These are phyloP conservation scores for Nephrocerus scutellatus DNA, from an alignment of 2,888 invertebrate genomes.

Conservation along the genomic window DNA sequence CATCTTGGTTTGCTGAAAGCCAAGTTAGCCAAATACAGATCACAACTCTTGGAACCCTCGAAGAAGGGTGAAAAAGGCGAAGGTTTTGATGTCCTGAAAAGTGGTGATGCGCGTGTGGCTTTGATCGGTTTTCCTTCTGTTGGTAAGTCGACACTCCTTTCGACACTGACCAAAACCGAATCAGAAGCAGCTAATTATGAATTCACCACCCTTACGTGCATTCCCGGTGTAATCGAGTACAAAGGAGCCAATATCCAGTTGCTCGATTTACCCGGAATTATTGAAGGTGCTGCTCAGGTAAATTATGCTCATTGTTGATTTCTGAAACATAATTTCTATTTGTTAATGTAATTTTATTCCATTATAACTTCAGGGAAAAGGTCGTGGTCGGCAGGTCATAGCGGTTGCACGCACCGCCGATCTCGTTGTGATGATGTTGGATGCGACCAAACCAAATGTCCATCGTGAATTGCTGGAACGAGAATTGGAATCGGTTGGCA, in stretches of 20 bases:
- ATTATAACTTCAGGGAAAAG: constrained; percentile 58
- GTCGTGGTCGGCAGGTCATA: constrained; percentile 90
- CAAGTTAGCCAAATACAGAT: constrained; percentile 89
- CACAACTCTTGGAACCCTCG: constrained; percentile 88
- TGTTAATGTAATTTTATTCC: neutral
- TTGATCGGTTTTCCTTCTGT: constrained; percentile 95
- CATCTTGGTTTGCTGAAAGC: constrained; percentile 97
- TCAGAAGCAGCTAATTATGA: constrained; percentile 97
- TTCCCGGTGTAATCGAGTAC: constrained; percentile 97
- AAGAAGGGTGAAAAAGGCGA: constrained; percentile 93
- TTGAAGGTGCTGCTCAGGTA: constrained; percentile 92
- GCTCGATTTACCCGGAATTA: constrained; percentile 97
- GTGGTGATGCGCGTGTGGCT: constrained; percentile 96
- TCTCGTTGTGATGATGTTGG: constrained; percentile 97
- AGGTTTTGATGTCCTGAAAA: constrained; percentile 98
- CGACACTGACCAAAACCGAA: constrained; percentile 91
- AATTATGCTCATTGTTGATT: neutral
- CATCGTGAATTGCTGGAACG: constrained; percentile 85
- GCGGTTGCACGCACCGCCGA: constrained; percentile 98
- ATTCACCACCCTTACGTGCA: constrained; percentile 97
- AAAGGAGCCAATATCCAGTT: constrained; percentile 98
- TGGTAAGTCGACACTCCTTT: constrained; percentile 80
- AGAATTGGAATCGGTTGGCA: constrained; percentile 96
- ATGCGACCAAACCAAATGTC: constrained; percentile 96
- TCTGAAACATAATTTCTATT: neutral